These are phyloP conservation scores for Ochropleura leucogaster DNA, from an alignment of 2,888 invertebrate species.

Conservation along the genomic window DNA sequence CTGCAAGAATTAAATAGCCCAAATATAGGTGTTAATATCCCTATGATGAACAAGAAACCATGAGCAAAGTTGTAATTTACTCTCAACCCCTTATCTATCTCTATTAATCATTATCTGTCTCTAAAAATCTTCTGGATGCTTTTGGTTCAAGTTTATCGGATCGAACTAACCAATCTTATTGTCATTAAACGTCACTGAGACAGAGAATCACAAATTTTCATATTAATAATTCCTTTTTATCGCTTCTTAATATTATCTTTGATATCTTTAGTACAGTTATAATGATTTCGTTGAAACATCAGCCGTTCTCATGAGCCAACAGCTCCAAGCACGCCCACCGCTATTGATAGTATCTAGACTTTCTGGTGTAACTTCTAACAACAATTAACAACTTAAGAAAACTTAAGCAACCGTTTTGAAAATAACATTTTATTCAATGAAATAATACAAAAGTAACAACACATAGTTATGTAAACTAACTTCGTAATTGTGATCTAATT, in stretches of 20 bases:
- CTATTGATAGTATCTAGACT: constrained; percentile 32
- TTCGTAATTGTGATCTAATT: constrained; percentile 63
- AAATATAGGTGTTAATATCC: neutral
- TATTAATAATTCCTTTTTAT: no score
- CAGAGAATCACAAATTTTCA: no score
- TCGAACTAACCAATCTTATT: neutral
- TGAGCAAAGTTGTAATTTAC: neutral
- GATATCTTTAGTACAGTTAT: neutral
- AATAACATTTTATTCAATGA: constrained; percentile 45
- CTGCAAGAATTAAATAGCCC: neutral
- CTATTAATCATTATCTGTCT: no score
- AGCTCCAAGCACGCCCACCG: neutral
- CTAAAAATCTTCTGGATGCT: no score
- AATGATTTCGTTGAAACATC: constrained; percentile 2
- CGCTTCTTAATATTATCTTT: neutral
- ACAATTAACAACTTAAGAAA: constrained; percentile 39
- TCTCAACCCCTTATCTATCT: no score
- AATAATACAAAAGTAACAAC: constrained; percentile 32
- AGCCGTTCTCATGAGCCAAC: neutral
- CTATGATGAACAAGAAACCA: neutral
- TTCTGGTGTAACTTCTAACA: constrained; percentile 42
- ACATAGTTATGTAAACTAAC: constrained; percentile 44
- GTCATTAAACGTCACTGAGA: neutral
- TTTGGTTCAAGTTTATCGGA: no score
- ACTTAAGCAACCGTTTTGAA: constrained; percentile 43